Evolutionary conservation across 2,888 invertebrate species (phyloP), one percentile per base, ranked within the genome.

Genomic region (Galeopsomyia nigrocyanea): DNA sequence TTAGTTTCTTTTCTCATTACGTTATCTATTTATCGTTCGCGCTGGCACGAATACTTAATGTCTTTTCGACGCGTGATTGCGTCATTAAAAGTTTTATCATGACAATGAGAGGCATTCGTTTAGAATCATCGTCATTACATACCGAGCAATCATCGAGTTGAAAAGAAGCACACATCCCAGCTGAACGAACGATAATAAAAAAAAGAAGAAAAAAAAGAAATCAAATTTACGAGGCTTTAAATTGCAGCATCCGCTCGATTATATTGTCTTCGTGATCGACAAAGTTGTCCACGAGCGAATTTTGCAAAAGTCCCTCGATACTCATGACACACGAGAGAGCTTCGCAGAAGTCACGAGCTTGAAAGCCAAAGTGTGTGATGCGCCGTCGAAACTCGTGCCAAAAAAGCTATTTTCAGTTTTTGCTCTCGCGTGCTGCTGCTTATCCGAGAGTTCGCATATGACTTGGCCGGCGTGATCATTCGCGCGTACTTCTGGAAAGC

Each of bases 371-470:
- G 62, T 65, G 71, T 65, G 64, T 22, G 16, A 6, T 14, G 10
- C 14, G 13, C n/a, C n/a, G n/a, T n/a, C n/a, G n/a, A n/a, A 19
- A n/a, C 21, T 46, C 21, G 51, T 74, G 74, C 74, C 71, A 74
- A 74, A 39, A 74, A 53, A 5, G 64, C 63, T 74, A 74, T 74
- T 74, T 71, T 74, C 57, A 62, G 74, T 65, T n/a, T 55, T 51
- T 60, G 70, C 61, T 69, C 65, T 68, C 19, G 57, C 57, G 53
- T 19, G 53, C 26, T 21, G 17, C 26, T 51, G 16, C 16, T 14
- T 17, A 14, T 17, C n/a, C 17, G 53, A n/a, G 53, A 17, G 17
- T 39, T 39, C 22, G 62, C n/a, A n/a, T 69, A 65, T 53, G 69
- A 62, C 47, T 56, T 39, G 49, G 66, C 31, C 3, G 39, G 56